A percentile compares a stretch with the other conserved stretches of the same genome.
These are phyloP conservation scores for Leptogaster cylindrica DNA, from an alignment of 2,888 invertebrate species.

Conservation along the genomic window DNA sequence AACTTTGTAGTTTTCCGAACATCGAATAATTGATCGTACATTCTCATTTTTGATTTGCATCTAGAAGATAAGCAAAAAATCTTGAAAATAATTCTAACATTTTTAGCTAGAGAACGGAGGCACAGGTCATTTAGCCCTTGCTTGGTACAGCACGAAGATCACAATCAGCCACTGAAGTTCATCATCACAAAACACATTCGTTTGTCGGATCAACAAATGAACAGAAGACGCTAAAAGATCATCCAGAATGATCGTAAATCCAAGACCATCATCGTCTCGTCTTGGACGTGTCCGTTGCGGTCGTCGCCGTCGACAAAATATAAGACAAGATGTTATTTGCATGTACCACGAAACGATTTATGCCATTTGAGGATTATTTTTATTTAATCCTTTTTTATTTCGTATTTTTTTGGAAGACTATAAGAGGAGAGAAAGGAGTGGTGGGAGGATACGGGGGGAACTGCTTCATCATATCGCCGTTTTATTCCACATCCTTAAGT, in stretches of 20 bases:
- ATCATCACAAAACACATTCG: conserved; percentile 35
- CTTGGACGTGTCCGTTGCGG: conserved; percentile 35
- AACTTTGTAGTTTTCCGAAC: too few species aligned
- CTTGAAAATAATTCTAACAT: conserved; percentile 4
- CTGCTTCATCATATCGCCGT: conserved; percentile 22
- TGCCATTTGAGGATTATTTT: conserved; percentile 3
- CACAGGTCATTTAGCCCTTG: conserved; percentile 22
- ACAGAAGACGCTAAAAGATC: conserved; percentile 40
- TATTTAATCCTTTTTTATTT: conserved; percentile 2
- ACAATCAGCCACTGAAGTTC: conserved; percentile 27
- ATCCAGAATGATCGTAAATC: conserved; percentile 41
- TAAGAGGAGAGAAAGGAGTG: too few species aligned
- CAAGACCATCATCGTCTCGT: conserved; percentile 17
- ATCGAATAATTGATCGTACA: conserved; percentile 1
- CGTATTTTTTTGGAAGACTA: conserved; percentile 18
- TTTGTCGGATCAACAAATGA: conserved; percentile 42
- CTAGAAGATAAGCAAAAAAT: not conserved
- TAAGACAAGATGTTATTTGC: conserved; percentile 31
- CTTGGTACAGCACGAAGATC: conserved; percentile 3
- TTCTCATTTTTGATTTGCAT: not conserved
- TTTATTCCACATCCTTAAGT: conserved; percentile 19
- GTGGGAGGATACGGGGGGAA: too few species aligned
- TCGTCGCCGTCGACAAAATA: conserved; percentile 29
- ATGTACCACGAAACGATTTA: conserved; percentile 32
- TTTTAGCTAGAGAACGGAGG: conserved; percentile 17